A percentile compares a stretch with the other conserved stretches of the same genome.
These are phyloP conservation scores for Palythoa grandiflora DNA, from an alignment of 92 coral and sea anemone genomes.

Conservation along the genomic window DNA sequence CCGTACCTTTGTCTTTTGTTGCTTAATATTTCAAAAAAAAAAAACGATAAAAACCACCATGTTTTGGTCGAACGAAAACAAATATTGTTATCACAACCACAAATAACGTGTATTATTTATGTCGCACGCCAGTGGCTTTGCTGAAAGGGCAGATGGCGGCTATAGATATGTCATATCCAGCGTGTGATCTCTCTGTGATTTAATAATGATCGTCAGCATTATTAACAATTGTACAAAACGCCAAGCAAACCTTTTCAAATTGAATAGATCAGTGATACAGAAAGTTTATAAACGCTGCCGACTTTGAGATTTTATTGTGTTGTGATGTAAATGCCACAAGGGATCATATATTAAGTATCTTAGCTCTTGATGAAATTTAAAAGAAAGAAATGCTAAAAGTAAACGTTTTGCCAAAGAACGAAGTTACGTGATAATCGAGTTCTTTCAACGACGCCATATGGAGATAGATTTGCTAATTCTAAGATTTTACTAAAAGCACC, in stretches of 20 bases:
- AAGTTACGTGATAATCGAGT: too few species aligned
- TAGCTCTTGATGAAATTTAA: too few species aligned
- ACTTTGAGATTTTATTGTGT: too few species aligned
- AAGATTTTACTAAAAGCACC: too few species aligned
- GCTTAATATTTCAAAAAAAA: neutral
- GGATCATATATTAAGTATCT: too few species aligned
- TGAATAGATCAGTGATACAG: too few species aligned
- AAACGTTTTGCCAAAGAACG: too few species aligned
- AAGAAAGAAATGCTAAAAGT: too few species aligned
- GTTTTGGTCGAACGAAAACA: neutral
- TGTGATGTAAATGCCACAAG: too few species aligned
- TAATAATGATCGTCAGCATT: neutral
- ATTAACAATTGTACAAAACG: neutral
- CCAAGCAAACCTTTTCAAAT: neutral
- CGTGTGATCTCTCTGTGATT: neutral
- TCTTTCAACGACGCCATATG: too few species aligned
- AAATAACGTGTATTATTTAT: conserved; percentile 3
- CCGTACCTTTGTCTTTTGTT: neutral
- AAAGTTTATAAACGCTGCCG: too few species aligned
- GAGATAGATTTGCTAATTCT: too few species aligned
- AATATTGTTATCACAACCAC: conserved; percentile 1
- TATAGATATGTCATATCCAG: neutral
- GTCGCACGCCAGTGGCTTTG: neutral
- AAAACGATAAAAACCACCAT: neutral
- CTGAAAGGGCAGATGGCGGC: neutral